These are phyloP conservation scores for Erpornis zantholeuca DNA, from an alignment of 2,113 vertebrate genomes.

Conservation along the genomic window DNA sequence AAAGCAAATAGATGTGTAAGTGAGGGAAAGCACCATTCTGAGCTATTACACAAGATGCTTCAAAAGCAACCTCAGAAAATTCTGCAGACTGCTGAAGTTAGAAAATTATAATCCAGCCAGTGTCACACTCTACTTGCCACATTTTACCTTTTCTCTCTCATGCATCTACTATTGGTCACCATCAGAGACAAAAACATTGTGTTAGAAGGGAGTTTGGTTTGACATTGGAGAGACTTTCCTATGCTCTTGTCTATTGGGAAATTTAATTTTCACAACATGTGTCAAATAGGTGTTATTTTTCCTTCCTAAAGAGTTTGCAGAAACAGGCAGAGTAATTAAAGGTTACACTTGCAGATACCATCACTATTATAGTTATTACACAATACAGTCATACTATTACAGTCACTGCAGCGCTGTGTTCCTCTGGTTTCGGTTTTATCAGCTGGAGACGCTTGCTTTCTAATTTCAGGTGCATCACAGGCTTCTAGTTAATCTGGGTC, in stretches of 20 bases:
- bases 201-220: not conserved
- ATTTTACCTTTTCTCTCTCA: not conserved
- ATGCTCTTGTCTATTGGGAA: not conserved
- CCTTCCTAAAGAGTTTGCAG: conserved; percentile 10
- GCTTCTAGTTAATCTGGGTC: not conserved
- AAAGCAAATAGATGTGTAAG: not conserved
- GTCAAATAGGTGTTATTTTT: conserved; percentile 8
- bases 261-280: conserved; percentile 1
- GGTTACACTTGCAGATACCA: conserved; percentile 3
- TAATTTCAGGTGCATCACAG: not conserved
- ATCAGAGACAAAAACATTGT: not conserved
- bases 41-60: not conserved
- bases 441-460: not conserved
- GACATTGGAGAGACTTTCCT: not conserved
- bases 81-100: not conserved
- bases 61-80: not conserved
- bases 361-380: conserved; percentile 26
- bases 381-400: not conserved
- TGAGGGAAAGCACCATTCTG: not conserved
- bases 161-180: not conserved
- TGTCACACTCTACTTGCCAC: not conserved
- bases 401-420: not conserved
- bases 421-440: not conserved
- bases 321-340: conserved; percentile 33
- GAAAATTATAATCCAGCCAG: not conserved